Evolutionary conservation across 2,888 invertebrate genomes (phyloP), one percentile per base, ranked within the genome.

Genomic region (Megamerina dolium): DNA sequence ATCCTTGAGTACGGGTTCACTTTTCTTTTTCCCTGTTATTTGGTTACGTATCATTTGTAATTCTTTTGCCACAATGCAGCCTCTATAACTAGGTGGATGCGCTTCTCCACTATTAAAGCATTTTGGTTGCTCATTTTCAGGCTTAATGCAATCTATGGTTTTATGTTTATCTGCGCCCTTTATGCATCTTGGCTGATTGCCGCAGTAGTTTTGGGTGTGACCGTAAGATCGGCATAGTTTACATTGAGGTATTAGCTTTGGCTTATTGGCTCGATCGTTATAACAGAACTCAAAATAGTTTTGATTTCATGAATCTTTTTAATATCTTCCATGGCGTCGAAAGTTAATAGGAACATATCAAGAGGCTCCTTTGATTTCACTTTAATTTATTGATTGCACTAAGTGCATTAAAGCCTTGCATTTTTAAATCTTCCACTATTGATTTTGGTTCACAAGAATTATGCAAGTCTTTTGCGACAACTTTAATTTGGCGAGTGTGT

Each of bases 401-500:
- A 10, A 43, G 4, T 3, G 17, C n/a, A 3, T 37, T 41, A 10
- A 37, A 36, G 2, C 33, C 37, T 34, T 46, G 19, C 2, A 3
- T 5, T 41, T 37, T 29, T 10, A 46, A 18, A 34, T 37, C 41
- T 19, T 19, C n/a, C 3, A 46, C 27, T n/a, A 46, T 46, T 2
- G 10, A 6, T 20, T 23, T 29, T 6, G 38, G 20, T 6, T 29
- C 4, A 20, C 41, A 46, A 20, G 41, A 41, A 21, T 37, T 16
- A 10, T 39, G 44, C 2, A 44, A 21, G 29, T 44, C 29, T 39
- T 39, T 44, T 16, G 23, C 40, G 6, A 44, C 19, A 16, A 40
- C 39, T 35, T 26, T 39, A 12, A 44, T 44, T 5, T 34, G 39
- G 5, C 35, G 19, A 17, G 35, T 12, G 27, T 39, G 44, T 16